Conservation (phyloP, 2,113 vertebrate genomes). For the Tupaia tana region DNA sequence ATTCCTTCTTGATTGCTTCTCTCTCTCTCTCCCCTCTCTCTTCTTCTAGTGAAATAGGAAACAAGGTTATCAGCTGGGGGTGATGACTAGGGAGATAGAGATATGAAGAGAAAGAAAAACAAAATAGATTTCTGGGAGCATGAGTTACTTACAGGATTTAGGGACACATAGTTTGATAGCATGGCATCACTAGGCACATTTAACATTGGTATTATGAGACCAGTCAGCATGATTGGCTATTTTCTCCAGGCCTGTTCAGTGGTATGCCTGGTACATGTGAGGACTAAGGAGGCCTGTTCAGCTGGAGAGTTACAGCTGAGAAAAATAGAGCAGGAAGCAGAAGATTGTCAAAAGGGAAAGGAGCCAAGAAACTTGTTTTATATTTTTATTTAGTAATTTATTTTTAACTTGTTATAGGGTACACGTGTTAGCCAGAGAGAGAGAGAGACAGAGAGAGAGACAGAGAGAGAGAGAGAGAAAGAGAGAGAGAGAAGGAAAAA, state of each 20-base stretch:
- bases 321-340: neutral
- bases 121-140: neutral
- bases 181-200: neutral
- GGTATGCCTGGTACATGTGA: neutral
- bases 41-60: neutral
- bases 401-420: no score
- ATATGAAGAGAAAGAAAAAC: neutral
- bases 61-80: neutral
- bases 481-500: no score
- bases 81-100: neutral
- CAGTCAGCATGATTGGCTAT: neutral
- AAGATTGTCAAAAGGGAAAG: neutral
- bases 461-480: no score
- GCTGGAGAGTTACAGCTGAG: no score
- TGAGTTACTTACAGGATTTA: neutral
- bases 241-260: neutral
- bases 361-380: neutral
- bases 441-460: no score
- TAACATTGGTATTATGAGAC: constrained; percentile 1
- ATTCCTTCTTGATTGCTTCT: neutral
- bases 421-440: no score
- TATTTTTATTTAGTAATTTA: no score
- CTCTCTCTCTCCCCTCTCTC: neutral
- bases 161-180: constrained; percentile 20
- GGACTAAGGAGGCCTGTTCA: no score